These are phyloP conservation scores for Catonia carolina DNA, from an alignment of 2,888 invertebrate species.

Conservation along the genomic window DNA sequence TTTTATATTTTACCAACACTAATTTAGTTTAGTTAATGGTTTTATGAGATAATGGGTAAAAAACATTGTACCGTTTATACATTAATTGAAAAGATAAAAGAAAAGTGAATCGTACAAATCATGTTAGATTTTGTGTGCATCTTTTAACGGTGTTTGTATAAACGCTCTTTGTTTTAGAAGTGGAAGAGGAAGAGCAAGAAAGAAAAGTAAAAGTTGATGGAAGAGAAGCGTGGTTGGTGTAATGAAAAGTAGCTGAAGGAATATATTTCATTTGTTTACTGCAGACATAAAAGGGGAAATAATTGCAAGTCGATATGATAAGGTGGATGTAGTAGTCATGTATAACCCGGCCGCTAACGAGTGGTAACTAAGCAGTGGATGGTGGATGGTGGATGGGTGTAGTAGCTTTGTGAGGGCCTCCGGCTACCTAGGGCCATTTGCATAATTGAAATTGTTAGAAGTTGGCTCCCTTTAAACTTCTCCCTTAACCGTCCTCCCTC, in stretches of 20 bases:
- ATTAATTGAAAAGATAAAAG: too few species aligned
- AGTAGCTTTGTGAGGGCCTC: constrained; percentile 8
- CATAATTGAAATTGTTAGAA: constrained; percentile 15
- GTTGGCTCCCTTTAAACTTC: constrained; percentile 15
- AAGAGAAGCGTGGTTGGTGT: too few species aligned
- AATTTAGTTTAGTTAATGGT: too few species aligned
- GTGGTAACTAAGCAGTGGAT: constrained; percentile 3
- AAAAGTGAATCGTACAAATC: too few species aligned
- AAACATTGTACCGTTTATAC: too few species aligned
- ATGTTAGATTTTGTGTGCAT: too few species aligned
- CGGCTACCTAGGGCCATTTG: constrained; percentile 13
- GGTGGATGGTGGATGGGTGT: background rate
- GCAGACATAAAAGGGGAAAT: constrained; percentile 13
- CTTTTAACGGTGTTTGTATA: too few species aligned
- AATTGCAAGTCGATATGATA: constrained; percentile 14
- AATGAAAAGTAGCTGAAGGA: background rate
- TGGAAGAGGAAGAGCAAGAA: too few species aligned
- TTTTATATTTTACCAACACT: too few species aligned
- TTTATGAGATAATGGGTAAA: too few species aligned
- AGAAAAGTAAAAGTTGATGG: too few species aligned
- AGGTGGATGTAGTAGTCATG: constrained; percentile 9
- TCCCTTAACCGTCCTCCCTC: constrained; percentile 4
- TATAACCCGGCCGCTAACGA: constrained; percentile 6
- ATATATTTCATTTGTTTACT: constrained; percentile 13
- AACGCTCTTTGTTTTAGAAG: too few species aligned